Evolutionary conservation across 1,140 invertebrate species (phyloP).

Genomic region (Hyles vespertilio): DNA sequence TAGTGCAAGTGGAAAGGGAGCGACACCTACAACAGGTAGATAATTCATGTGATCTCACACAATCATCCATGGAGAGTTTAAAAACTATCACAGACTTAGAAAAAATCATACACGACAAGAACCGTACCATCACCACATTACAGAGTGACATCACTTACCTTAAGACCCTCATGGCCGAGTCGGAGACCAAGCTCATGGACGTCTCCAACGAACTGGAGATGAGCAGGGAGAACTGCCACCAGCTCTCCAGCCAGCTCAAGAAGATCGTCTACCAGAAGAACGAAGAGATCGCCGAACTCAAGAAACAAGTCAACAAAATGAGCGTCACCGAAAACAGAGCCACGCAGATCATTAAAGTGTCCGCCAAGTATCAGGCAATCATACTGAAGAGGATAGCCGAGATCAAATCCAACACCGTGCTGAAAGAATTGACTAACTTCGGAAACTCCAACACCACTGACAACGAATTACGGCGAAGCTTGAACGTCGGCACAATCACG

Average conservation of each 20-base stretch:
- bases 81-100: constrained; percentile 64
- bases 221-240: constrained; percentile 57
- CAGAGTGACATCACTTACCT: constrained; percentile 58
- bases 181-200: constrained; percentile 57
- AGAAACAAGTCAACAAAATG: constrained; percentile 60
- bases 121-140: constrained; percentile 52
- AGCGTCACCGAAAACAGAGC: constrained; percentile 56
- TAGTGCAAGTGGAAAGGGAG: constrained; percentile 22
- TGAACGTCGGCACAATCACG: constrained; percentile 51
- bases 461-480: constrained; percentile 42
- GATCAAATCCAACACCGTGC: constrained; percentile 57
- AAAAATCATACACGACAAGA: constrained; percentile 59
- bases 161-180: constrained; percentile 56
- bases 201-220: constrained; percentile 52
- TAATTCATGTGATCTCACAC: constrained; percentile 47
- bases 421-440: constrained; percentile 65
- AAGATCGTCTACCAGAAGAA: constrained; percentile 65
- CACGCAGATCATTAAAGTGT: constrained; percentile 64
- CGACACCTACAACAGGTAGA: constrained; percentile 47
- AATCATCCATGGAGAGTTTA: constrained; percentile 49
- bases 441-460: constrained; percentile 48
- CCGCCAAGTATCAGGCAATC: constrained; percentile 64
- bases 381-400: constrained; percentile 64
- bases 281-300: constrained; percentile 62
- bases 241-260: constrained; percentile 59